Evolutionary conservation across 2,888 invertebrate species (phyloP), one percentile per base, ranked within the genome.

Genomic region (Dendrolimus houi): DNA sequence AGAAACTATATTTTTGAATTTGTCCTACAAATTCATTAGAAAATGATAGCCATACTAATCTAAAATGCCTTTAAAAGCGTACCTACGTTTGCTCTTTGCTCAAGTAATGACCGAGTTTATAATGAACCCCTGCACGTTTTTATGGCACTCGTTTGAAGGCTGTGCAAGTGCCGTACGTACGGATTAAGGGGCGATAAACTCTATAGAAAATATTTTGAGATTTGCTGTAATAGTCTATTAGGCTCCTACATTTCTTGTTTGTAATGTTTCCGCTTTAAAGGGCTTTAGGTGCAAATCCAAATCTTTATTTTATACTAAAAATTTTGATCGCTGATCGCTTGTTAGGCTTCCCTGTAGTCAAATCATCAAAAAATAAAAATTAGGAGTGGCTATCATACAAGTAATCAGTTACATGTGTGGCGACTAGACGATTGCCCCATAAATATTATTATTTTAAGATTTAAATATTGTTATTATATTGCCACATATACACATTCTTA

Each of bases 91-190:
- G 29, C 29, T 29, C 58, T 55, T 54, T 54, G 57, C 56, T 53
- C 57, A 56, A 17, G 59, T 65, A 62, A 64, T 55, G 61, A 60
- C 52, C 52, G 64, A 60, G 56, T 67, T 65, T 66, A 64, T 66
- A 66, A 69, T 66, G 64, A 66, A 59, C 56, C 60, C 29, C 57
- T 55, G 55, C 58, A 60, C 56, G 56, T 59, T 61, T 68, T 69
- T 64, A 69, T 57, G 55, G 54, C 57, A 57, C 58, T 60, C 61
- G 58, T 59, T 64, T 60, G 53, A 63, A 59, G 58, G 47, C 60
- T 57, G 56, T 60, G 54, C 56, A 56, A 56, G 58, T 53, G 58
- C 55, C 42, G 29, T 29, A 6, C 29, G 29, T 29, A 29, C 55
- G 56, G 59, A 57, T 58, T 63, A 60, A 58, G 57, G 29, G 55